Percentiles rank a stretch among this genome's conserved stretches.
Conservation (phyloP, 1,140 invertebrate species). For the Mercenaria mercenaria region DNA sequence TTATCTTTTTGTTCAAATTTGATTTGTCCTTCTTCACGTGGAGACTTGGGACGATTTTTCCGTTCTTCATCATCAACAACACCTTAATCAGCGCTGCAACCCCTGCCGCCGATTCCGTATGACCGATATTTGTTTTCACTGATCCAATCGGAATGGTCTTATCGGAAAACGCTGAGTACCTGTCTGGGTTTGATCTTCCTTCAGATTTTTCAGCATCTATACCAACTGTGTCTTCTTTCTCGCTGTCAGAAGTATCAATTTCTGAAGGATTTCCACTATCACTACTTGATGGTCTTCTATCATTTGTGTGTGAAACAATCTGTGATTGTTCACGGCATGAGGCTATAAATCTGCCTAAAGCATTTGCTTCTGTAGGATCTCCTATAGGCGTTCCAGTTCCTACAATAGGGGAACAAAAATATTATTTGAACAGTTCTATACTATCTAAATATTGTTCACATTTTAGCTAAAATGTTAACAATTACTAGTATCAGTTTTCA, state of each 20-base stretch:
- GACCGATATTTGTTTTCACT: constrained; percentile 81
- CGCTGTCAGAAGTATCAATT: background rate
- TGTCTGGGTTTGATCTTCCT: background rate
- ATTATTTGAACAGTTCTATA: too few relatives aligned
- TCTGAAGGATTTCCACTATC: background rate
- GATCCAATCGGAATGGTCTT: constrained; percentile 74
- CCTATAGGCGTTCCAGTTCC: constrained; percentile 90
- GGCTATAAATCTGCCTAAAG: constrained; percentile 31
- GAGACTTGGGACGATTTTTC: constrained; percentile 72
- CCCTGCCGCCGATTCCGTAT: constrained; percentile 95
- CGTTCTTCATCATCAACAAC: constrained; percentile 79
- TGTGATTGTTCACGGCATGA: background rate
- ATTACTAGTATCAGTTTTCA: too few relatives aligned
- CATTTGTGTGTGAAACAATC: background rate
- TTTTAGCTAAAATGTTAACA: constrained; percentile 89
- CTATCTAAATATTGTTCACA: too few relatives aligned
- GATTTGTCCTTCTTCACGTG: constrained; percentile 64
- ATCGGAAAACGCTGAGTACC: background rate
- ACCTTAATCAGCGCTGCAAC: constrained; percentile 94
- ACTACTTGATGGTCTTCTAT: background rate
- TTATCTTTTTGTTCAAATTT: constrained; percentile 67
- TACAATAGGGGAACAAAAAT: too few relatives aligned
- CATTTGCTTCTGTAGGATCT: constrained; percentile 95
- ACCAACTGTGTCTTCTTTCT: background rate
- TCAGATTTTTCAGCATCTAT: background rate